Evolutionary conservation across 2,888 invertebrate species (phyloP).

Genomic region (Zaprionus obscuricornis): DNA sequence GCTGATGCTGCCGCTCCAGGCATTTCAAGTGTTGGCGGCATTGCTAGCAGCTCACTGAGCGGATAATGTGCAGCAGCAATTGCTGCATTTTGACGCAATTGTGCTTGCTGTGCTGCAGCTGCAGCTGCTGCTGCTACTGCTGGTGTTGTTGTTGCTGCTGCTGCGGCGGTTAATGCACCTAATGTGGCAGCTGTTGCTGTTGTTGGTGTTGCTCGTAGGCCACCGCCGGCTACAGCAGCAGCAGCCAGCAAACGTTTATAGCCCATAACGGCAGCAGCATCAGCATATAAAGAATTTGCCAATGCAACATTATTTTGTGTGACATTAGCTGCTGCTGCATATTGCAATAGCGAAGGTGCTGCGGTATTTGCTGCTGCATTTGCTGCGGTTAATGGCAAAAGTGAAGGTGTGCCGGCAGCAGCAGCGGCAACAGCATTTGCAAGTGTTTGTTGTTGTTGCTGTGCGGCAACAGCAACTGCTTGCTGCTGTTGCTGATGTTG

Average conservation of each 20-base stretch:
- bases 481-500: conserved; percentile 76
- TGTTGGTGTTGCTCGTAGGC: conserved; percentile 74
- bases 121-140: conserved; percentile 77
- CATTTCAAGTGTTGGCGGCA: conserved; percentile 88
- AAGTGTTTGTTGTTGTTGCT: conserved; percentile 73
- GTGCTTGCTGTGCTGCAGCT: conserved; percentile 78
- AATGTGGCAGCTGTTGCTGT: conserved; percentile 59
- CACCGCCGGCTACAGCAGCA: conserved; percentile 81
- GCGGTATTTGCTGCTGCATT: conserved; percentile 65
- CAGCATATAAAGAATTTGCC: conserved; percentile 84
- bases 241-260: conserved; percentile 83
- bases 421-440: conserved; percentile 68
- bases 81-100: conserved; percentile 66
- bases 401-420: conserved; percentile 72
- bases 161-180: conserved; percentile 82
- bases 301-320: conserved; percentile 83
- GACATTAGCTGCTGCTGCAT: conserved; percentile 86
- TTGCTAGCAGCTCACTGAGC: conserved; percentile 89
- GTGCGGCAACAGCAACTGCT: conserved; percentile 76
- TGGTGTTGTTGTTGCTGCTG: conserved; percentile 51
- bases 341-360: conserved; percentile 84
- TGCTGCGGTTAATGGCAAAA: conserved; percentile 52
- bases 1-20: conserved; percentile 81
- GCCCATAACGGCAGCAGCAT: conserved; percentile 82
- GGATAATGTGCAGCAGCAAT: conserved; percentile 86